Evolutionary conservation across 2,888 invertebrate genomes (phyloP).

Genomic region (Pollenia griseotomentosa): DNA sequence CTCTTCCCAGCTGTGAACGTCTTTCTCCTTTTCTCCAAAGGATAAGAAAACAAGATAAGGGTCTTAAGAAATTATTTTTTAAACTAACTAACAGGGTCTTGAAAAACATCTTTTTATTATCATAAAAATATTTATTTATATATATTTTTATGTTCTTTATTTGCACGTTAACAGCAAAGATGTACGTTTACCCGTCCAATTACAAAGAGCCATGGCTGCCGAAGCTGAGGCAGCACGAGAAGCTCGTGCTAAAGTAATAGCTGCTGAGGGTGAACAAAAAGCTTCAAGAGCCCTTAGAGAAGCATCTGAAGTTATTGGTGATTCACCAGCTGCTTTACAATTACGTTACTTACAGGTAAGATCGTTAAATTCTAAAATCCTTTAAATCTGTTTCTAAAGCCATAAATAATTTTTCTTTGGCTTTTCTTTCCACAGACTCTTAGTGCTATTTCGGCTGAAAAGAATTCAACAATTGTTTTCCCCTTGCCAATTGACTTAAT

Average conservation of each 20-base stretch:
- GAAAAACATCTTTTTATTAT: conserved; percentile 5
- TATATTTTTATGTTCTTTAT: background rate
- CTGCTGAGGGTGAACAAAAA: conserved; percentile 98
- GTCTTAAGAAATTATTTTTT: background rate
- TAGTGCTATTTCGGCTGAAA: conserved; percentile 98
- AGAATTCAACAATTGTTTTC: conserved; percentile 99
- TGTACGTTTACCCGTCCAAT: conserved; percentile 94
- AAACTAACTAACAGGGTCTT: conserved; percentile 7
- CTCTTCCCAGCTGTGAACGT: background rate
- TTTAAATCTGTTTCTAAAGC: background rate
- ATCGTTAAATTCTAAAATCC: background rate
- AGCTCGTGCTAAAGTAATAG: conserved; percentile 97
- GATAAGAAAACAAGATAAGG: background rate
- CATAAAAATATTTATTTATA: background rate
- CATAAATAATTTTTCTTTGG: background rate
- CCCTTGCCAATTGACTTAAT: conserved; percentile 93
- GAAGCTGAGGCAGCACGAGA: conserved; percentile 97
- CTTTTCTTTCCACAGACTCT: conserved; percentile 89
- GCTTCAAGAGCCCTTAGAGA: conserved; percentile 96
- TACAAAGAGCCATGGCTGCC: conserved; percentile 98
- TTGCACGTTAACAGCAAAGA: conserved; percentile 89
- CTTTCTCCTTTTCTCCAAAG: background rate
- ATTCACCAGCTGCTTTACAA: conserved; percentile 97
- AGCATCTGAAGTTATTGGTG: conserved; percentile 97
- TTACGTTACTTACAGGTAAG: conserved; percentile 94